phyloP scores from a whole-genome alignment of 1,140 invertebrate genomes.

The Microvelia longipes region DNA sequence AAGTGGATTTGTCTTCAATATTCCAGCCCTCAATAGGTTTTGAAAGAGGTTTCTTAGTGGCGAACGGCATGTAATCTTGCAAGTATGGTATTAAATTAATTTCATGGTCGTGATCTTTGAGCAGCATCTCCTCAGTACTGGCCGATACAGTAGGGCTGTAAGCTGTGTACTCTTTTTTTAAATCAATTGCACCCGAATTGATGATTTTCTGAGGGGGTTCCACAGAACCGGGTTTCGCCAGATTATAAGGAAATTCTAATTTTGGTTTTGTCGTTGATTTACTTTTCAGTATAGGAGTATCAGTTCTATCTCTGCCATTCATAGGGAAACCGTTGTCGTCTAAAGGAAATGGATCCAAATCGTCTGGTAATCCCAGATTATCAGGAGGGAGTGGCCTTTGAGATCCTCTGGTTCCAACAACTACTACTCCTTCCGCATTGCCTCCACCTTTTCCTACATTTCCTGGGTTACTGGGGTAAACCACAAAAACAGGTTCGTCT shows the following conservation, averaged over 20 bases:
- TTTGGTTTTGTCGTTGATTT: conserved; percentile 28
- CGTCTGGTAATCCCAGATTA: conserved; percentile 28
- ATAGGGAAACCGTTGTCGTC: conserved; percentile 33
- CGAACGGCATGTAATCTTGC: conserved; percentile 36
- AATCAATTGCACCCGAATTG: conserved; percentile 5
- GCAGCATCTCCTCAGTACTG: conserved; percentile 16
- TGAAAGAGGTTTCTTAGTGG: conserved; percentile 25
- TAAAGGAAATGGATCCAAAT: conserved; percentile 28
- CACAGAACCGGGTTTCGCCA: conserved; percentile 19
- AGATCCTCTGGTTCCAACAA: conserved; percentile 38
- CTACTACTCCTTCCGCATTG: conserved; percentile 33
- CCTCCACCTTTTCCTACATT: conserved; percentile 28
- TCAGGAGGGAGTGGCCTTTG: conserved; percentile 38
- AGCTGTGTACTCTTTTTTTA: conserved; percentile 21
- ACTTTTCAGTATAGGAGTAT: conserved; percentile 33
- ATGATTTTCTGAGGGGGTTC: conserved; percentile 1
- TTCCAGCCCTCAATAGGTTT: conserved; percentile 9
- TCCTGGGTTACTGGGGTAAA: conserved; percentile 35
- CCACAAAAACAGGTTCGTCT: conserved; percentile 38
- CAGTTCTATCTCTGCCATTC: conserved; percentile 30
- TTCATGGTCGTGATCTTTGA: conserved; percentile 19
- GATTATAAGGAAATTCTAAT: conserved; percentile 23
- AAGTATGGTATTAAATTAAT: conserved; percentile 33
- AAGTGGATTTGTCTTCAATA: conserved; percentile 6
- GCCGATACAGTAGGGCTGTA: conserved; percentile 21